phyloP scores from a whole-genome alignment of 2,888 invertebrate species.

The Spatulosminthurus flaviceps region DNA sequence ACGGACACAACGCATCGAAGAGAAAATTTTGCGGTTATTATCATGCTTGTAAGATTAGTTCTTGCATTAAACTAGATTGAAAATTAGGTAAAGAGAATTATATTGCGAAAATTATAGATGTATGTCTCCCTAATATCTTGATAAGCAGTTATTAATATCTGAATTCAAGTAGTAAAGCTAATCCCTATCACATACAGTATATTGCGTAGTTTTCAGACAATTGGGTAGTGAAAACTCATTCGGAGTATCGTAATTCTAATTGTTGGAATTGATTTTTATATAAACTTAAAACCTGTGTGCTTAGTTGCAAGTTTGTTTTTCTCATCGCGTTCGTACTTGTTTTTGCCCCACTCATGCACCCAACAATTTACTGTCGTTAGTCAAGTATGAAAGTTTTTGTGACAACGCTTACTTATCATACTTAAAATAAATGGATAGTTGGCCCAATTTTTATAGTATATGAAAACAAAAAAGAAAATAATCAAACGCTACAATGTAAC shows the following conservation, averaged over 20 bases:
- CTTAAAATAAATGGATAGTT: background rate
- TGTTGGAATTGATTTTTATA: too few relatives aligned
- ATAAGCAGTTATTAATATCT: background rate
- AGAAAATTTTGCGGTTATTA: background rate
- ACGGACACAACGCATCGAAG: slow-evolving; percentile 24
- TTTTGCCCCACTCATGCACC: background rate
- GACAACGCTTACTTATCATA: slow-evolving; percentile 6
- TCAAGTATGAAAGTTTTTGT: background rate
- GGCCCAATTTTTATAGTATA: background rate
- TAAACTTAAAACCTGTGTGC: too few relatives aligned
- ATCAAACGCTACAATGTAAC: slow-evolving; percentile 23
- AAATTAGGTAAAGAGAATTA: background rate
- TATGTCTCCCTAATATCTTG: background rate
- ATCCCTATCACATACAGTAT: too few relatives aligned
- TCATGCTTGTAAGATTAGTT: background rate
- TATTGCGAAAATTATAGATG: background rate
- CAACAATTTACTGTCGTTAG: background rate
- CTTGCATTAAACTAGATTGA: slow-evolving; percentile 23
- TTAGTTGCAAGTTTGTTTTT: too few relatives aligned
- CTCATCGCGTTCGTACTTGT: background rate
- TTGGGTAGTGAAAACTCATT: background rate
- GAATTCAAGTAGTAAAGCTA: too few relatives aligned
- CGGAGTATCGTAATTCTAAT: background rate
- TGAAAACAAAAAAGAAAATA: background rate
- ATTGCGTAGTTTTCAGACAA: too few relatives aligned